Evolutionary conservation across 2,797 vertebrate species (phyloP), one percentile per base, ranked within the genome.

Genomic region (Brotula barbata): DNA sequence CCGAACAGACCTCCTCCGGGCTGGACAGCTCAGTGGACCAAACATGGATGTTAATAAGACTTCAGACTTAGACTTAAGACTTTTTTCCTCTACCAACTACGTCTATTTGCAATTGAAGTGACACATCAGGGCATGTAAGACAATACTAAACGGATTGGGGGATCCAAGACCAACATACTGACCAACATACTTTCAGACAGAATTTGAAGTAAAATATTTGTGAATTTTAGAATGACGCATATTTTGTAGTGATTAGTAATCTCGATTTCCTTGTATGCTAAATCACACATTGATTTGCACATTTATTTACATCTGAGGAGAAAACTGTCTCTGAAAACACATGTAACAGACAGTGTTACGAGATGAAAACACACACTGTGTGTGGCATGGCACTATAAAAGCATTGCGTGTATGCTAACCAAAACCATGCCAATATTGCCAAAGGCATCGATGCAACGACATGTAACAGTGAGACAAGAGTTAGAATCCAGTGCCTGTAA

Each of bases 1-100:
- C 59, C 62, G 54, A 86, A 74, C 40, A 60, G 56, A 77, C 79
- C 46, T 53, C 21, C 61, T 75, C 56, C 64, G 31, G 7, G 9
- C 42, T 58, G 39, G 64, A 31, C 57, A 44, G 49, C 39, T 77
- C 48, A 65, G 44, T 39, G 25, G 10, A 62, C 49, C 67, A 68
- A 64, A 70, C 41, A 64, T 59, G 58, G 51, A 48, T 19, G 25
- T 25, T 25, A 25, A 42, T 23, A 60, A 40, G 45, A 56, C 41
- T 46, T 56, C 25, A 28, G 25, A 28, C 25, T 4, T 8, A 21
- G 22, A 56, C n/a, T n/a, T n/a, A n/a, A n/a, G n/a, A n/a, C n/a
- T n/a, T n/a, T 10, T 6, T 14, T 10, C 34, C 13, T 10, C 34
- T 3, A 36, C 34, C 11, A 13, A 11, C 31, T 7, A 14, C 13